Percentiles rank a stretch among this genome's conserved stretches.
Conservation (phyloP, 2,797 vertebrate species). For the Furcifer pardalis region DNA sequence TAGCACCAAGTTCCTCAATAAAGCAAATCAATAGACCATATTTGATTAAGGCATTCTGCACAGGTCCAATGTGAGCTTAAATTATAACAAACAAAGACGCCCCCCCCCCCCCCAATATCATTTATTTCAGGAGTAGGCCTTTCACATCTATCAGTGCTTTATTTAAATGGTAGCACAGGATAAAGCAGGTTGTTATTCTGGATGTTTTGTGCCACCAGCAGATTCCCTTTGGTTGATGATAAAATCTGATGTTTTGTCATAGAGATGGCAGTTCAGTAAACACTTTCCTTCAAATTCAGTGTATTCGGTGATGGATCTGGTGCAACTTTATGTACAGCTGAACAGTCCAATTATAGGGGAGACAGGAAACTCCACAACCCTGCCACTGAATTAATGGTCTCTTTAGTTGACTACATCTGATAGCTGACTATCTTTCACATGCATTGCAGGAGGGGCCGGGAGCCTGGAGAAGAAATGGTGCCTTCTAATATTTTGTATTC, state of each 20-base stretch:
- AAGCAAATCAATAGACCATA: slow-evolving; percentile 5
- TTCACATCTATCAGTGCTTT: slow-evolving; percentile 24
- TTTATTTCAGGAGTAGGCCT: slow-evolving; percentile 9
- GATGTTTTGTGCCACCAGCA: slow-evolving; percentile 31
- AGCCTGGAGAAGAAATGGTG: not conserved
- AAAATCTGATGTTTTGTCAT: slow-evolving; percentile 45
- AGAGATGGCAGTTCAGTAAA: slow-evolving; percentile 46
- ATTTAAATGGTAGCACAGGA: slow-evolving; percentile 45
- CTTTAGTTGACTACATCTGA: slow-evolving; percentile 43
- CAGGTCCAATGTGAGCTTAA: slow-evolving; percentile 9
- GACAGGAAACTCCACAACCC: slow-evolving; percentile 27
- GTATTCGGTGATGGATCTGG: not conserved
- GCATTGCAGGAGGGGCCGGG: not conserved
- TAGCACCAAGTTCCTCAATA: not conserved
- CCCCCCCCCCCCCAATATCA: not conserved
- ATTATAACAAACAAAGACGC: slow-evolving; percentile 34
- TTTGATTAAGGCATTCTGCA: not conserved
- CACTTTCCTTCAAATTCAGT: slow-evolving; percentile 46
- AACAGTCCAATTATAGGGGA: slow-evolving; percentile 37
- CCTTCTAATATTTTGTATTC: not conserved
- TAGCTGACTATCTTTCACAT: not conserved
- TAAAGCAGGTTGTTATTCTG: slow-evolving; percentile 32
- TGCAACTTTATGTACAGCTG: slow-evolving; percentile 29
- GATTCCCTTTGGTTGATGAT: slow-evolving; percentile 35
- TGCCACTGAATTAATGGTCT: slow-evolving; percentile 49